These are phyloP conservation scores for Platalea minor DNA, from an alignment of 2,797 vertebrate species.

Conservation along the genomic window DNA sequence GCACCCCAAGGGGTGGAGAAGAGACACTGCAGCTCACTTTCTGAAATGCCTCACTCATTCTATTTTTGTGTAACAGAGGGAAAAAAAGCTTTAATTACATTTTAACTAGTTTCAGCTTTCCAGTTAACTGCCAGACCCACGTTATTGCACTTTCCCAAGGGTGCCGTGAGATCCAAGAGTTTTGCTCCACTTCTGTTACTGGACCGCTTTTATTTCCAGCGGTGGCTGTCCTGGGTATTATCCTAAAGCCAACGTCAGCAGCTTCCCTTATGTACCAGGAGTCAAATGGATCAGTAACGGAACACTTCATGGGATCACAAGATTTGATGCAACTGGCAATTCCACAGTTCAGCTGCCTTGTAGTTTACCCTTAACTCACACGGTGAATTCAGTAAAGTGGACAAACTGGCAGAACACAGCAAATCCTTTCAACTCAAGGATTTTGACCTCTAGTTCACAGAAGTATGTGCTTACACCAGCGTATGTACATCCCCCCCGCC, in stretches of 20 bases:
- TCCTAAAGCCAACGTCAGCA: not conserved
- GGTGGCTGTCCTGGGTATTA: not conserved
- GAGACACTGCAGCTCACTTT: not conserved
- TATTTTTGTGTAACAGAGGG: not conserved
- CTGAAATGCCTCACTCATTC: not conserved
- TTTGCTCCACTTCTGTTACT: not conserved
- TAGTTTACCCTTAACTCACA: not conserved
- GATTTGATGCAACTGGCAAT: not conserved
- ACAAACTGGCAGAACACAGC: not conserved
- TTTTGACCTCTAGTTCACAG: constrained; percentile 16
- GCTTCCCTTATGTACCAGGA: not conserved
- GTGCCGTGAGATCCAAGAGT: not conserved
- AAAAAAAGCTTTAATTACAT: not conserved
- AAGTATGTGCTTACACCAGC: not conserved
- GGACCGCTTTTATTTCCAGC: not conserved
- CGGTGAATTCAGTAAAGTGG: not conserved
- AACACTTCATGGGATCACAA: not conserved
- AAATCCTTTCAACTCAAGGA: not conserved
- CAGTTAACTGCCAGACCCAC: not conserved
- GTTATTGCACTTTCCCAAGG: not conserved
- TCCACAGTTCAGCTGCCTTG: not conserved
- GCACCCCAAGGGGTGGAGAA: not conserved
- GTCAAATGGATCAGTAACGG: not conserved
- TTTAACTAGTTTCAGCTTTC: not conserved
- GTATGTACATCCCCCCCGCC: not conserved